Percentiles rank a stretch among this genome's conserved stretches.
phyloP scores from a whole-genome alignment of 2,113 vertebrate genomes.

The Odocoileus virginianus region DNA sequence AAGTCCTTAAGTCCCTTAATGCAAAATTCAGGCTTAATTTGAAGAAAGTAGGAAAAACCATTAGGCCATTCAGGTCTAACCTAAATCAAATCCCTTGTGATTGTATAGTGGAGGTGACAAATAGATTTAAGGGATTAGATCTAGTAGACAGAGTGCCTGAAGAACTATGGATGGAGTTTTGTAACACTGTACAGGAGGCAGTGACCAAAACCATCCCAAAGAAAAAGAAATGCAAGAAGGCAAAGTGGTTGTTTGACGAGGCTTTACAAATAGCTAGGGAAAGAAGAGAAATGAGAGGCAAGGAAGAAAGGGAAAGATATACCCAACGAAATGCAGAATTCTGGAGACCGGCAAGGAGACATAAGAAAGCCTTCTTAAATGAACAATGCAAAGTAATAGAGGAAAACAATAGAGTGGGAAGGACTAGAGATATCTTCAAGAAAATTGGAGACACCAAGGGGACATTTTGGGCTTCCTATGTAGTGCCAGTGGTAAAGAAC shows the following conservation, averaged over 20 bases:
- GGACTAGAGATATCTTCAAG: not conserved
- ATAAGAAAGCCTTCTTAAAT: not conserved
- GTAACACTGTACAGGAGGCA: not conserved
- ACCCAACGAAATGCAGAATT: not conserved
- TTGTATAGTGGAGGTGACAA: not conserved
- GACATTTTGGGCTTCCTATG: not conserved
- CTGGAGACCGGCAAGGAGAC: not conserved
- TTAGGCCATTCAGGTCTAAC: not conserved
- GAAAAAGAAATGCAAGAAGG: not conserved
- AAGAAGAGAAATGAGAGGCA: not conserved
- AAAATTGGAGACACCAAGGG: not conserved
- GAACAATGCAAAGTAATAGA: not conserved
- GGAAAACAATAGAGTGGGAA: not conserved
- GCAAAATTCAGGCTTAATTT: not conserved
- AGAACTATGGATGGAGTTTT: not conserved
- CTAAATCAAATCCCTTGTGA: not conserved
- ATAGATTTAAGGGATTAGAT: not conserved
- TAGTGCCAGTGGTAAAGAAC: not conserved
- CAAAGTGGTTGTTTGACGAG: not conserved
- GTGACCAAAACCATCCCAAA: not conserved
- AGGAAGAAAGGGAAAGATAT: not conserved
- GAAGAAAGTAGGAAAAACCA: not conserved
- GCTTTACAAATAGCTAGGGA: not conserved
- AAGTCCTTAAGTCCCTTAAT: not conserved
- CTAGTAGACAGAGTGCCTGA: not conserved